phyloP scores from a whole-genome alignment of 2,797 vertebrate genomes.

The Bucorvus abyssinicus region DNA sequence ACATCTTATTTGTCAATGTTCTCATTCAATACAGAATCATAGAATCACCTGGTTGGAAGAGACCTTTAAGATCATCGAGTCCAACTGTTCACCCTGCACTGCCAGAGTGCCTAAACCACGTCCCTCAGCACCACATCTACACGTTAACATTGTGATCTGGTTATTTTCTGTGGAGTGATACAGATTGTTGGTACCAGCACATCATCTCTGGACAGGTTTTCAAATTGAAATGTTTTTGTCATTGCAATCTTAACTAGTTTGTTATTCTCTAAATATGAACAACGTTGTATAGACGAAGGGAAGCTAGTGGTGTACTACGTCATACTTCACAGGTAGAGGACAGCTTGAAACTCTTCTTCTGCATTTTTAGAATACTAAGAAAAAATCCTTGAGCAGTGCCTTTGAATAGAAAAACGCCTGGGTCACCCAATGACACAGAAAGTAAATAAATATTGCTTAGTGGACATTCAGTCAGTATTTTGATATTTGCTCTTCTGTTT shows the following conservation, averaged over 20 bases:
- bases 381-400: neutral
- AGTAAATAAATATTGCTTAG: neutral
- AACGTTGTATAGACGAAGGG: neutral
- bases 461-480: neutral
- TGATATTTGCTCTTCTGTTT: neutral
- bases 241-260: neutral
- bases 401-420: neutral
- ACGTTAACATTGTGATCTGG: accelerated
- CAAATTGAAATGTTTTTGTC: neutral
- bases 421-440: neutral
- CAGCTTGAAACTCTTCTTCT: neutral
- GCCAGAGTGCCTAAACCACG: too few species aligned
- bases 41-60: too few species aligned
- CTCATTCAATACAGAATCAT: too few species aligned
- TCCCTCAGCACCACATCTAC: too few species aligned
- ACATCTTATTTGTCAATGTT: accelerated
- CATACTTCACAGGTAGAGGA: neutral
- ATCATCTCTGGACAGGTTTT: neutral
- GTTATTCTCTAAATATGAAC: neutral
- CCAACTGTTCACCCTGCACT: too few species aligned
- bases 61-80: too few species aligned
- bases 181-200: neutral
- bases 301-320: neutral
- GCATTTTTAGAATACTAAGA: neutral
- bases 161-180: neutral